phyloP scores from a whole-genome alignment of 2,113 vertebrate species.

The Antigone vipio region DNA sequence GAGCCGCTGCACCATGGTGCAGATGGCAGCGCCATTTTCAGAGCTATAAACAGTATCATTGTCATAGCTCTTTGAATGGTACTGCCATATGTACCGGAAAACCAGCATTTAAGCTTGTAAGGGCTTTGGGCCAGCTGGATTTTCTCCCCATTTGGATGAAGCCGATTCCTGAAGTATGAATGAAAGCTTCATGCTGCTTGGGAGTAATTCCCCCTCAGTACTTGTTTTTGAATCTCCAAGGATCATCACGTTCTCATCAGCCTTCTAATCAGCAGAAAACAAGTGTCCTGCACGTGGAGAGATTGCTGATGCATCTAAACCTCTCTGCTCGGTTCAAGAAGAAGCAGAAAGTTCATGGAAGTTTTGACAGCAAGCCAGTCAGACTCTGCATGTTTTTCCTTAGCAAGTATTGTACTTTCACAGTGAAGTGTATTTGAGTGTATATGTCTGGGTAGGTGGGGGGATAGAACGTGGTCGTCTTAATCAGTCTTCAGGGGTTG shows the following conservation, averaged over 20 bases:
- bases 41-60: slow-evolving; percentile 86
- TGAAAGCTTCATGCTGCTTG: not conserved
- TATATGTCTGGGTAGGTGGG: not conserved
- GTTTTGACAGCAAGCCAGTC: not conserved
- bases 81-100: slow-evolving; percentile 84
- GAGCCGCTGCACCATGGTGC: slow-evolving; percentile 65
- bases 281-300: not conserved
- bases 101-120: slow-evolving; percentile 52
- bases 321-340: not conserved
- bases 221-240: not conserved
- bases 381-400: not conserved
- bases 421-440: not conserved
- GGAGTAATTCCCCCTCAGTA: not conserved
- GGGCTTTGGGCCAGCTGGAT: slow-evolving; percentile 39
- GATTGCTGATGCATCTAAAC: not conserved
- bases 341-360: not conserved
- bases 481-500: not conserved
- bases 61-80: slow-evolving; percentile 98
- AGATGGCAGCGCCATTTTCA: slow-evolving; percentile 91
- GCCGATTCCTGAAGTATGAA: slow-evolving; percentile 4
- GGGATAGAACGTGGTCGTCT: fast-evolving
- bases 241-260: not conserved
- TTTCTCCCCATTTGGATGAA: not conserved
- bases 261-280: not conserved
- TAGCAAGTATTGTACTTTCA: not conserved